Evolutionary conservation across 2,888 invertebrate species (phyloP), one percentile per base, ranked within the genome.

Genomic region (Coecobrya sp.): DNA sequence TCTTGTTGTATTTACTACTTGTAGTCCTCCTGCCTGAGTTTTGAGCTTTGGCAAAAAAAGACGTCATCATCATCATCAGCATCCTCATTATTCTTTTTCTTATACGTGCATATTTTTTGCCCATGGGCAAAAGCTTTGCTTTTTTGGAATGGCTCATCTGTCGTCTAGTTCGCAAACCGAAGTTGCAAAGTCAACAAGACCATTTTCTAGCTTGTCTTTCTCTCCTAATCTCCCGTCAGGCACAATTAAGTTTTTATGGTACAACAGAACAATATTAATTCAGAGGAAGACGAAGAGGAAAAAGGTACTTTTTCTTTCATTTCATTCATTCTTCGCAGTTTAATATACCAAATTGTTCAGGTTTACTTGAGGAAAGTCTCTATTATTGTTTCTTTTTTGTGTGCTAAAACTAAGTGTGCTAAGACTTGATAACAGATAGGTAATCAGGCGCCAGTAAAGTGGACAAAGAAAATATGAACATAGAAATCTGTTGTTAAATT

Each of bases 81-180:
- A 81, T 55, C 36, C 16, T 36, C 62, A 55, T 59, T 19, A 59
- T 27, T 27, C 22, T 59, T 16, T 59, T 27, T 81, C 42, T 13
- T 79, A 73, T 52, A 79, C 27, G 19, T 79, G 11, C 52, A 52
- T 22, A 79, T 52, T 19, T 19, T 82, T 89, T 76, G 84, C 84
- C 84, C 59, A 36, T 89, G 70, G 65, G 82, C 89, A 89, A 89
- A 55, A 55, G 65, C 84, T 84, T 89, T 84, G 70, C 84, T 55
- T 89, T 89, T 89, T 84, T 89, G 82, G 89, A 89, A 84, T 76
- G 8, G 25, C 70, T 73, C 84, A 73, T 84, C 8, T 84, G 73
- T 84, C 84, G 22, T 82, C 45, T 89, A 89, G 89, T 89, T 30
- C 11, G 30, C 27, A 42, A 42, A 30, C 73, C 25, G 84, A 62